Percentiles rank a stretch among this genome's conserved stretches.
These are phyloP conservation scores for Coracias cyanogaster DNA, from an alignment of 2,797 vertebrate species.

Conservation along the genomic window DNA sequence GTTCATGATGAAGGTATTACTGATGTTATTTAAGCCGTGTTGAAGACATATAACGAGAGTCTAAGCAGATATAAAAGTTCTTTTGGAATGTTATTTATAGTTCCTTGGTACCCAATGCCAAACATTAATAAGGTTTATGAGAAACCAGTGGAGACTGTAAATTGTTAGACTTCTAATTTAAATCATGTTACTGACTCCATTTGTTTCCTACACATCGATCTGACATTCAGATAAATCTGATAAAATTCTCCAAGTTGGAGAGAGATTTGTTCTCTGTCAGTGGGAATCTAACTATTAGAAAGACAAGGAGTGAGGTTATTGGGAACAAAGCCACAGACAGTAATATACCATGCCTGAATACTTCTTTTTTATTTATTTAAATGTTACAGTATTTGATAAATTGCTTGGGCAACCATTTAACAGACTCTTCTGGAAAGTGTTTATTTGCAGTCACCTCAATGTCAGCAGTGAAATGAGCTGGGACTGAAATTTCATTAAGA, in stretches of 20 bases:
- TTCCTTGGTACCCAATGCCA: constrained; percentile 74
- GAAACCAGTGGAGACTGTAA: constrained; percentile 74
- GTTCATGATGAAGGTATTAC: constrained; percentile 74
- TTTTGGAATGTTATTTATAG: constrained; percentile 73
- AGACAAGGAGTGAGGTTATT: constrained; percentile 60
- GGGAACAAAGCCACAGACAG: constrained; percentile 67
- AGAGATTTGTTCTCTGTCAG: constrained; percentile 69
- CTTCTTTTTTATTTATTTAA: constrained; percentile 61
- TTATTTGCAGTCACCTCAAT: constrained; percentile 67
- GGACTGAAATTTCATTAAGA: constrained; percentile 75
- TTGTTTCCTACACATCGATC: constrained; percentile 71
- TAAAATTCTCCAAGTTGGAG: constrained; percentile 68
- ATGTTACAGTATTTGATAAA: constrained; percentile 43
- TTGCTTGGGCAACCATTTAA: constrained; percentile 72
- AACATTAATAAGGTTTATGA: constrained; percentile 78
- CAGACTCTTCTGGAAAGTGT: constrained; percentile 71
- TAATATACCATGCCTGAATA: constrained; percentile 49
- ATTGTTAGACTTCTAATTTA: constrained; percentile 72
- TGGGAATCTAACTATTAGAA: constrained; percentile 51
- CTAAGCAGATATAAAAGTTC: constrained; percentile 76
- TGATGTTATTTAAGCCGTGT: constrained; percentile 67
- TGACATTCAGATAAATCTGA: constrained; percentile 74
- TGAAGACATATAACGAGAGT: constrained; percentile 70
- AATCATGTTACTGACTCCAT: constrained; percentile 74
- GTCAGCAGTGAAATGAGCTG: constrained; percentile 72